Conservation (phyloP, 2,797 vertebrate species). For the Morus bassanus region DNA sequence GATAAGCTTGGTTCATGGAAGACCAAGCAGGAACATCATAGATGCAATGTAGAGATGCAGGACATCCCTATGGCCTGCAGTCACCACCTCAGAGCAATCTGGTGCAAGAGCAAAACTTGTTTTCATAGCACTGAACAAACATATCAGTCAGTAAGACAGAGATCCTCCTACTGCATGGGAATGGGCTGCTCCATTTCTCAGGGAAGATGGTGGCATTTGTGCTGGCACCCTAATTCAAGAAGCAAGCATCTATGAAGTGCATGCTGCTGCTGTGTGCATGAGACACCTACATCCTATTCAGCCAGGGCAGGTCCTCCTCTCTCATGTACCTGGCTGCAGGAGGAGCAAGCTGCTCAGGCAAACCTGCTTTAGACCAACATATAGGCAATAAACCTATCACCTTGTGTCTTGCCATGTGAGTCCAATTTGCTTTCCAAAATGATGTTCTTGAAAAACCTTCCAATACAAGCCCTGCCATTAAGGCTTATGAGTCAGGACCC, state of each 20-base stretch:
- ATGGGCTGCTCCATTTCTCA: background rate
- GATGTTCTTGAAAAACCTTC: background rate
- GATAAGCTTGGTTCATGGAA: background rate
- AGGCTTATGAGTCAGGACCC: background rate
- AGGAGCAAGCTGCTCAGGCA: background rate
- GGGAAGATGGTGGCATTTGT: background rate
- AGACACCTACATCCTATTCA: background rate
- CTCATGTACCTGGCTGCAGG: background rate
- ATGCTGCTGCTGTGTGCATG: background rate
- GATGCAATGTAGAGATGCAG: too few relatives aligned
- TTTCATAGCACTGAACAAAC: background rate
- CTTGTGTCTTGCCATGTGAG: background rate
- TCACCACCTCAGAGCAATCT: background rate
- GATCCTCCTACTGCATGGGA: background rate
- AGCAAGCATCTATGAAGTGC: background rate
- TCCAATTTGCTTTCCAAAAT: background rate
- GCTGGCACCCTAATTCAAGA: background rate
- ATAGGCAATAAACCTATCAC: background rate
- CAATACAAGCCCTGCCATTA: background rate
- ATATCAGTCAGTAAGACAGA: background rate
- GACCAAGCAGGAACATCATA: background rate
- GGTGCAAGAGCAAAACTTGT: background rate
- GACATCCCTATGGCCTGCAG: background rate
- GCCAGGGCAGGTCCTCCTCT: background rate
- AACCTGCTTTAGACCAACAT: background rate